These are phyloP conservation scores for Lutraria rhynchaena DNA, from an alignment of 1,140 invertebrate species.

Conservation along the genomic window DNA sequence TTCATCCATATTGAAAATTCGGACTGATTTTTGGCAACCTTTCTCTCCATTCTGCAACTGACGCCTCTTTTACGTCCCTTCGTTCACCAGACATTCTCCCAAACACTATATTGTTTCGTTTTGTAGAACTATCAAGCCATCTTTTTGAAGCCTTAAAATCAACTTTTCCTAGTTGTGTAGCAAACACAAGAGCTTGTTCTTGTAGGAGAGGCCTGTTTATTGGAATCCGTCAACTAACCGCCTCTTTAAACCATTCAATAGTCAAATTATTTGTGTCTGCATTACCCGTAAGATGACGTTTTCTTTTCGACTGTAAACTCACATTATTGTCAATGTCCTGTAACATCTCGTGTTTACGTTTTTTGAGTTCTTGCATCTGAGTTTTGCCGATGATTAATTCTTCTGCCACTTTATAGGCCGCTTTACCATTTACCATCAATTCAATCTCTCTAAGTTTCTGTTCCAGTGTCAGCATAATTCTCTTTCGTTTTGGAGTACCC, in stretches of 20 bases:
- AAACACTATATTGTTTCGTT: background rate
- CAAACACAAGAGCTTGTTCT: background rate
- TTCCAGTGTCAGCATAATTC: too few relatives aligned
- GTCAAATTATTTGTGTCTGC: too few relatives aligned
- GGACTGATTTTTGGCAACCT: background rate
- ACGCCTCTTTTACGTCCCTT: background rate
- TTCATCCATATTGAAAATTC: constrained; percentile 47
- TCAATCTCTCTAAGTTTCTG: too few relatives aligned
- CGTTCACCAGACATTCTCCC: constrained; percentile 1
- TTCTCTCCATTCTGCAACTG: constrained; percentile 4
- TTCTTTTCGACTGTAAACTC: too few relatives aligned
- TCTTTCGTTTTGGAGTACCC: too few relatives aligned
- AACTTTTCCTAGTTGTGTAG: background rate
- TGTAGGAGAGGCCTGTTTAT: background rate
- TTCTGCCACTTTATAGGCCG: too few relatives aligned
- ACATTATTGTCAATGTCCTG: too few relatives aligned
- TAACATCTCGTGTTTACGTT: too few relatives aligned
- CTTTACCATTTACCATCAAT: too few relatives aligned
- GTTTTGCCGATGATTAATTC: too few relatives aligned
- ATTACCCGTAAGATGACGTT: too few relatives aligned
- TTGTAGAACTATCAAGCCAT: background rate
- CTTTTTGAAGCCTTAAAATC: background rate
- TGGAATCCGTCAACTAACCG: background rate
- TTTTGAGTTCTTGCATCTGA: too few relatives aligned
- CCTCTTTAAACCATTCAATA: constrained; percentile 24